Base-by-base conservation (phyloP, 64 coral and sea anemone species). In the Pocillopora damicornis region DNA sequence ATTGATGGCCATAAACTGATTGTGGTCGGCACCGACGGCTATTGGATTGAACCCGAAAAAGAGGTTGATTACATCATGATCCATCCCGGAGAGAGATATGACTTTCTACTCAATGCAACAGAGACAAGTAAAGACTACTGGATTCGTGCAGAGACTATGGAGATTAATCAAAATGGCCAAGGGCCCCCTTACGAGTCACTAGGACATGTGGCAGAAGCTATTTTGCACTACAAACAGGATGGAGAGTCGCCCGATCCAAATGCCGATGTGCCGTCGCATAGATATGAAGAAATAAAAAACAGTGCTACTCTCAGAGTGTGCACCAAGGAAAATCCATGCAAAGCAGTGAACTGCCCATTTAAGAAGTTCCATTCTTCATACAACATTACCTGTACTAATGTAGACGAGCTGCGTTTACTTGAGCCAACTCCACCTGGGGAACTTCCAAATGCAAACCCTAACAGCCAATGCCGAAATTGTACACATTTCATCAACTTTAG, bases 321-420 rank as follows among this genome's bases (percentile, higher is more conserved):
- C 45, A 75, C n/a, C 9, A 9, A 9, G 1, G 11, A 83, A 0
- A 1, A 59, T 0, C 69, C 59, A 66, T 95, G 93, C 73, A 91
- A 11, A 42, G 89, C 87, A 20, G 58, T 91, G 59, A 95, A 95
- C 86, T 95, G 93, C 77, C 90, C 90, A 11, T 92, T 92, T 63
- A 7, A 79, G 61, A 36, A 65, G 20, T 92, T 77, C 22, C 74
- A 62, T 58, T 2, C 13, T 25, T 63, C 36, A 45, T 75, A 74
- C 58, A 5, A 85, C 62, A 86, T 71, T 22, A 67, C 2, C 1
- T 92, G 90, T 72, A 20, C 87, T 57, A 79, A 92, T 80, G 90
- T 87, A 57, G 11, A 92, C 0, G 12, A 17, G 2, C 57, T 92
- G 58, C 74, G 75, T 59, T 77, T 92, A 60, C 76, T 92, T 57